Evolutionary conservation across 2,113 vertebrate species (phyloP).

Genomic region (Pitta sordida): DNA sequence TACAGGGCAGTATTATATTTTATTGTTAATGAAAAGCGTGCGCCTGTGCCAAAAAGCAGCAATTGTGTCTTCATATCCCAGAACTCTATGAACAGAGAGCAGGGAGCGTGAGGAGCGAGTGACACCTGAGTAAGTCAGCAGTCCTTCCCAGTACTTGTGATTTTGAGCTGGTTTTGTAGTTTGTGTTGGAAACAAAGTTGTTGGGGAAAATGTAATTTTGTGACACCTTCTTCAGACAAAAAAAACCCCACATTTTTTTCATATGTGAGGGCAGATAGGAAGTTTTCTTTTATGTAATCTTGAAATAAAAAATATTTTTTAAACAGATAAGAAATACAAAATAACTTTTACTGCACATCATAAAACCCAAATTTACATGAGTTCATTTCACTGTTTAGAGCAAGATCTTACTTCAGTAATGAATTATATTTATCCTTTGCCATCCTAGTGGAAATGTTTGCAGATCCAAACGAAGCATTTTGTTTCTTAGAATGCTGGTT

Average conservation of each 20-base stretch:
- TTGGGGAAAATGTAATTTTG: neutral
- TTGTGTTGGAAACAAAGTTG: neutral
- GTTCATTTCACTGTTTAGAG: neutral
- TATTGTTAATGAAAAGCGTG: neutral
- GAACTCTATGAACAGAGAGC: neutral
- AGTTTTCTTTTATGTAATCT: neutral
- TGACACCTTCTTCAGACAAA: neutral
- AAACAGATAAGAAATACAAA: neutral
- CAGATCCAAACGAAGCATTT: neutral
- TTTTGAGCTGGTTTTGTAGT: neutral
- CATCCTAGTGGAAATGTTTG: neutral
- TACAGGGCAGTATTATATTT: neutral
- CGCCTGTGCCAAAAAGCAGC: neutral
- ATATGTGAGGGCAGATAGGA: neutral
- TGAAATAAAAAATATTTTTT: neutral
- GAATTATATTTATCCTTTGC: neutral
- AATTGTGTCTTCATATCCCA: neutral
- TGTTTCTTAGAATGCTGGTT: neutral
- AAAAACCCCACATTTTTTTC: neutral
- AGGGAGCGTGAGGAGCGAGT: neutral
- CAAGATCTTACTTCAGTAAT: neutral
- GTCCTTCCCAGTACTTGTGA: neutral
- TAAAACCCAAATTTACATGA: neutral
- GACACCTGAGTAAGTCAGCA: neutral
- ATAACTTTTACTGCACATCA: neutral